A percentile compares a stretch with the other conserved stretches of the same genome.
Evolutionary conservation across 2,888 invertebrate genomes (phyloP).

Genomic region (Lissocephala sabroskyi): DNA sequence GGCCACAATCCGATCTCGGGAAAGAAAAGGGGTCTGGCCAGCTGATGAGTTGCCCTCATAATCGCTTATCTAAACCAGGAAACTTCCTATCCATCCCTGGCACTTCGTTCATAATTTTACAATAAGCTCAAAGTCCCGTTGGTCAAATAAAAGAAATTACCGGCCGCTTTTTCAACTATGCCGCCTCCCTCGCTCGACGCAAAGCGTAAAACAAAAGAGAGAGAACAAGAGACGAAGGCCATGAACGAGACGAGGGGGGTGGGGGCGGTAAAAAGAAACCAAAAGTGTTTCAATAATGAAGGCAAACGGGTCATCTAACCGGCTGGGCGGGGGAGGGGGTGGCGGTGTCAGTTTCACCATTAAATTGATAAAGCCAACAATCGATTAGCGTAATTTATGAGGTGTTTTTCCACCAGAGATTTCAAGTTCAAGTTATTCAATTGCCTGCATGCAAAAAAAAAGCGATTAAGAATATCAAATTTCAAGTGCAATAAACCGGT

Average conservation of each 20-base stretch:
- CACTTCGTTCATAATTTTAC: slow-evolving; percentile 29
- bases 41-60: slow-evolving; percentile 8
- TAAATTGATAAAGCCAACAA: neutral
- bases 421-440: neutral
- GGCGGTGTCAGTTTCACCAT: no score
- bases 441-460: no score
- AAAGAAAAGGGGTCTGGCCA: slow-evolving; percentile 29
- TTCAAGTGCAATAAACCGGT: no score
- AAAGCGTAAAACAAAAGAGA: neutral
- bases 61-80: neutral
- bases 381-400: neutral
- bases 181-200: neutral
- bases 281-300: neutral
- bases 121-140: slow-evolving; percentile 41
- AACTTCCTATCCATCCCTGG: neutral
- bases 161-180: neutral
- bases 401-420: neutral
- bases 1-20: slow-evolving; percentile 12
- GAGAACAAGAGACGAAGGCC: slow-evolving; percentile 13
- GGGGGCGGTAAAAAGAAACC: no score
- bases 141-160: neutral
- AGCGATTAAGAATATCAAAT: no score
- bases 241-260: no score
- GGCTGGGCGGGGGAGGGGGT: no score
- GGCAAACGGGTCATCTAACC: slow-evolving; percentile 12